phyloP scores from a whole-genome alignment of 1,140 invertebrate genomes.

The Stegodyphus mimosarum region DNA sequence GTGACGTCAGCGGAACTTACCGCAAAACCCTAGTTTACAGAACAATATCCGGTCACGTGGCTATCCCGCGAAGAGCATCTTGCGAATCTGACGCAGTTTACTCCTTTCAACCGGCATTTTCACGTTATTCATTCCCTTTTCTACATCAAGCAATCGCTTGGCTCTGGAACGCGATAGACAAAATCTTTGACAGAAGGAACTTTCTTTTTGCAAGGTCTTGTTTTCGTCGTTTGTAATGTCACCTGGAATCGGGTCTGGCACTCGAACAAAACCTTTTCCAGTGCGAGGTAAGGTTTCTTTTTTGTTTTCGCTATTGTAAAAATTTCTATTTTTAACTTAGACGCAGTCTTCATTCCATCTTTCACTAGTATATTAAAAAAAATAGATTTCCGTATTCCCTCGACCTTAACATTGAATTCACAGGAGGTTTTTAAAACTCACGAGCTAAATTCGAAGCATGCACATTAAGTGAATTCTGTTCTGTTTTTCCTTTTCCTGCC shows the following conservation, averaged over 20 bases:
- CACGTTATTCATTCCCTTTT: background rate
- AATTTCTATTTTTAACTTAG: too few relatives aligned
- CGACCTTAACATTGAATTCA: too few relatives aligned
- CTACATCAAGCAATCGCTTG: background rate
- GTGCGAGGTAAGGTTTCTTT: background rate
- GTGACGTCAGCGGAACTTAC: too few relatives aligned
- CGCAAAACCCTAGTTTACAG: background rate
- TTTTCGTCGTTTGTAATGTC: background rate
- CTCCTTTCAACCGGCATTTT: background rate
- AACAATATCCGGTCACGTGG: background rate
- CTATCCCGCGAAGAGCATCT: background rate
- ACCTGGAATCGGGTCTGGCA: background rate
- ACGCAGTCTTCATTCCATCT: too few relatives aligned
- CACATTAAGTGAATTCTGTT: too few relatives aligned
- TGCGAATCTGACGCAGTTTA: background rate
- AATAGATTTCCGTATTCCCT: too few relatives aligned
- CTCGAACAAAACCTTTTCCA: background rate
- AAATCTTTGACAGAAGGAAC: background rate
- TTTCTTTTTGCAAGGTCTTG: background rate
- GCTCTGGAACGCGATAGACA: background rate
- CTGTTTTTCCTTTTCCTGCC: too few relatives aligned
- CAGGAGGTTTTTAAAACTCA: too few relatives aligned
- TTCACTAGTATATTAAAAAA: too few relatives aligned
- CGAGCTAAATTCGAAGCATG: too few relatives aligned
- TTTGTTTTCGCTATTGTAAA: background rate